Evolutionary conservation across 2,797 vertebrate genomes (phyloP).

Genomic region (Delichon dasypus): DNA sequence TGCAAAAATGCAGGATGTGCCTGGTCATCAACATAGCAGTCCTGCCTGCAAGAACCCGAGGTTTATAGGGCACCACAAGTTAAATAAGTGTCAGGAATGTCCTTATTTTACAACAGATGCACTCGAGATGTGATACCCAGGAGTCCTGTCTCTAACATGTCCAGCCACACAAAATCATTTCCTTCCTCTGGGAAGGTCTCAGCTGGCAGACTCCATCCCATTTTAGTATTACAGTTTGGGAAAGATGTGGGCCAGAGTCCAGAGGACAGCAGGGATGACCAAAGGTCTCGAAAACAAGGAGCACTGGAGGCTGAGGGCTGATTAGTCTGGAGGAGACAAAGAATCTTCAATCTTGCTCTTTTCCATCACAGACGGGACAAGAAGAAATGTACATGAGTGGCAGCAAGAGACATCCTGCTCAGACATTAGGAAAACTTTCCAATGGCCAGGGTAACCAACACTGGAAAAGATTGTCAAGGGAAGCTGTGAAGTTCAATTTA

Average conservation of each 20-base stretch:
- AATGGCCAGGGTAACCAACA: not conserved
- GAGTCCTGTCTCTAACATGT: not conserved
- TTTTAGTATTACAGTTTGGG: not conserved
- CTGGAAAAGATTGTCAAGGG: not conserved
- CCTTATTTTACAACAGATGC: not conserved
- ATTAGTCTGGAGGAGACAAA: not conserved
- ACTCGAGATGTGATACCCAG: not conserved
- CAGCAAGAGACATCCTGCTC: not conserved
- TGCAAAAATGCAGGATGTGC: not conserved
- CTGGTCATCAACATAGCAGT: not conserved
- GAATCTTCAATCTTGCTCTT: not conserved
- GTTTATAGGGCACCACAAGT: not conserved
- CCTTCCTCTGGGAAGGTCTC: not conserved
- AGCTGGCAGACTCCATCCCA: not conserved
- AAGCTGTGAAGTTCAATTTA: not conserved
- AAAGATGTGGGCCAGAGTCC: not conserved
- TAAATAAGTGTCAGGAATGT: not conserved
- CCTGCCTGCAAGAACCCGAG: not conserved
- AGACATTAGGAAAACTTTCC: not conserved
- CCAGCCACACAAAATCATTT: not conserved
- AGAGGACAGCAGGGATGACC: not conserved
- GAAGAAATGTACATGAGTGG: not conserved
- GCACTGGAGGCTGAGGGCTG: not conserved
- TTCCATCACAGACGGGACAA: not conserved
- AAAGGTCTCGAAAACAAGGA: not conserved